phyloP scores from a whole-genome alignment of 2,113 vertebrate genomes.

The Oenanthe melanoleuca region DNA sequence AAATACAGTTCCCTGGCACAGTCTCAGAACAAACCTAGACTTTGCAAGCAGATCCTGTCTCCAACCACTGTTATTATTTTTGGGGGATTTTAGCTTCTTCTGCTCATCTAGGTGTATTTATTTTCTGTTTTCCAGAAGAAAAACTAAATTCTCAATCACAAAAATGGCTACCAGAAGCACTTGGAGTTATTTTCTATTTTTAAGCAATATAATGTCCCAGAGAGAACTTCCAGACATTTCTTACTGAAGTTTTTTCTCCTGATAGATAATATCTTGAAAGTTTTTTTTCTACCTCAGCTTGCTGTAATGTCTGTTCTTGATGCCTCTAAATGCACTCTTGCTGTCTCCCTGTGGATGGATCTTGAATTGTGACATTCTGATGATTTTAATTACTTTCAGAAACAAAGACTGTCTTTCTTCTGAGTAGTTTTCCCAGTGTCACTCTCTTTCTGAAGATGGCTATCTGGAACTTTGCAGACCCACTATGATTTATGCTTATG shows the following conservation, averaged over 20 bases:
- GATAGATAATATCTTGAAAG: neutral
- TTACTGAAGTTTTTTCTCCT: neutral
- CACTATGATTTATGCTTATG: neutral
- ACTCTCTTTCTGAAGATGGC: neutral
- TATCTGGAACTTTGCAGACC: neutral
- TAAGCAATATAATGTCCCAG: neutral
- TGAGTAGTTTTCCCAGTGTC: neutral
- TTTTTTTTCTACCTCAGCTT: neutral
- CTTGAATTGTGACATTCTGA: neutral
- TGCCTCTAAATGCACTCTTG: neutral
- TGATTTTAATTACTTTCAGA: neutral
- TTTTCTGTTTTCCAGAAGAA: neutral
- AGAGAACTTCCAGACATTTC: neutral
- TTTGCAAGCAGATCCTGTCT: neutral
- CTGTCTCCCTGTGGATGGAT: neutral
- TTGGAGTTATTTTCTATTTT: neutral
- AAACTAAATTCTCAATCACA: neutral
- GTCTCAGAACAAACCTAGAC: neutral
- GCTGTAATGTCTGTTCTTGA: neutral
- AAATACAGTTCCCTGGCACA: neutral
- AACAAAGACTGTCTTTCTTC: neutral
- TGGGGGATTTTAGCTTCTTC: neutral
- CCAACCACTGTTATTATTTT: neutral
- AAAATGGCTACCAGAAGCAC: neutral
- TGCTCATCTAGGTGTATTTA: neutral